Evolutionary conservation across 1,140 invertebrate genomes (phyloP).

Genomic region (Akabosia matsudoensis): DNA sequence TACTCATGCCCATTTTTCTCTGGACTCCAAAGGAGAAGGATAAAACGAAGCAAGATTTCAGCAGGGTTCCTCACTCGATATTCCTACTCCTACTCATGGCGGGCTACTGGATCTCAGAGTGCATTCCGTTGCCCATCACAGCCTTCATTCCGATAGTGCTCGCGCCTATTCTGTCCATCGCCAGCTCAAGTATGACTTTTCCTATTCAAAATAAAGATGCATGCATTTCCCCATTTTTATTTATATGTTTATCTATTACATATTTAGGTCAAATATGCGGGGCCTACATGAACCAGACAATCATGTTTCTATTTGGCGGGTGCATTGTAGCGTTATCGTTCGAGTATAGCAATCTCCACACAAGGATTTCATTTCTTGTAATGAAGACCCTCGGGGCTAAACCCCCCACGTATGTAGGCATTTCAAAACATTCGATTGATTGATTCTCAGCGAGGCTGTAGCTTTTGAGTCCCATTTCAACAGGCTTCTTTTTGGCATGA

Average conservation of each 20-base stretch:
- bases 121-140: background rate
- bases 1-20: too few relatives aligned
- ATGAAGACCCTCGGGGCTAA: conserved; percentile 67
- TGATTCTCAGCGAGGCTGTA: too few relatives aligned
- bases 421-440: too few relatives aligned
- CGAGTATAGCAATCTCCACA: conserved; percentile 78
- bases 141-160: background rate
- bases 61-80: too few relatives aligned
- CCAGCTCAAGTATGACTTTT: background rate
- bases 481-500: conserved; percentile 55
- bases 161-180: background rate
- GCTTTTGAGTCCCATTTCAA: conserved; percentile 28
- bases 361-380: conserved; percentile 74
- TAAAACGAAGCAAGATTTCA: too few relatives aligned
- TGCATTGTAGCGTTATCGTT: conserved; percentile 80
- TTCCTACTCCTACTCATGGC: too few relatives aligned
- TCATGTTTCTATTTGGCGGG: conserved; percentile 64
- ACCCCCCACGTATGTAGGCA: conserved; percentile 34
- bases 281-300: background rate
- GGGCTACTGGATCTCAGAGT: too few relatives aligned
- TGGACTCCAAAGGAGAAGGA: too few relatives aligned
- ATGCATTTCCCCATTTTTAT: background rate
- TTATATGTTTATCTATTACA: too few relatives aligned
- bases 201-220: too few relatives aligned
- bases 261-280: background rate